A percentile compares a stretch with the other conserved stretches of the same genome.
Evolutionary conservation across 2,797 vertebrate species (phyloP).

Genomic region (Halcyon chelicuti): DNA sequence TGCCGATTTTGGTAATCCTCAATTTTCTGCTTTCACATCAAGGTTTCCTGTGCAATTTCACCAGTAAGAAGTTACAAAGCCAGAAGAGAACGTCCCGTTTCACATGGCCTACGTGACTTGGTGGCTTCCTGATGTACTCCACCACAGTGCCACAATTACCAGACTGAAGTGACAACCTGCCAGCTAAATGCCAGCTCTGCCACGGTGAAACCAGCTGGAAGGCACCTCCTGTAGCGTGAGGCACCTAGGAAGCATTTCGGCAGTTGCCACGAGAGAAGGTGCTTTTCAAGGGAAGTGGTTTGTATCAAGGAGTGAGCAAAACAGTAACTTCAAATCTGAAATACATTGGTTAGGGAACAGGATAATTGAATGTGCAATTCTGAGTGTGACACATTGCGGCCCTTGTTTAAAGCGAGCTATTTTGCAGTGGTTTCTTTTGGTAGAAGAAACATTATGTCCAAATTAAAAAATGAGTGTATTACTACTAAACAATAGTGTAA

Average conservation of each 20-base stretch:
- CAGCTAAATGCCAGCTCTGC: neutral
- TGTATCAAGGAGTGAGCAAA: neutral
- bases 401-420: neutral
- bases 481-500: neutral
- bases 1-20: neutral
- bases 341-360: neutral
- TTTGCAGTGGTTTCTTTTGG: neutral
- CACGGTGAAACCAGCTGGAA: neutral
- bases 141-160: rapidly evolving
- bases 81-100: neutral
- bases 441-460: neutral
- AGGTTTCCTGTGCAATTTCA: neutral
- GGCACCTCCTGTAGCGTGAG: neutral
- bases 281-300: neutral
- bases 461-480: neutral
- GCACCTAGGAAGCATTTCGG: neutral
- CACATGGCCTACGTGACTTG: rapidly evolving
- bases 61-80: neutral
- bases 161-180: rapidly evolving
- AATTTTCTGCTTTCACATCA: neutral
- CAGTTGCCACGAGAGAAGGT: neutral
- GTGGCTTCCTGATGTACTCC: neutral
- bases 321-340: neutral
- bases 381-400: neutral
- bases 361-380: neutral